Evolutionary conservation across 2,113 vertebrate species (phyloP).

Genomic region (Actenoides lindsayi): DNA sequence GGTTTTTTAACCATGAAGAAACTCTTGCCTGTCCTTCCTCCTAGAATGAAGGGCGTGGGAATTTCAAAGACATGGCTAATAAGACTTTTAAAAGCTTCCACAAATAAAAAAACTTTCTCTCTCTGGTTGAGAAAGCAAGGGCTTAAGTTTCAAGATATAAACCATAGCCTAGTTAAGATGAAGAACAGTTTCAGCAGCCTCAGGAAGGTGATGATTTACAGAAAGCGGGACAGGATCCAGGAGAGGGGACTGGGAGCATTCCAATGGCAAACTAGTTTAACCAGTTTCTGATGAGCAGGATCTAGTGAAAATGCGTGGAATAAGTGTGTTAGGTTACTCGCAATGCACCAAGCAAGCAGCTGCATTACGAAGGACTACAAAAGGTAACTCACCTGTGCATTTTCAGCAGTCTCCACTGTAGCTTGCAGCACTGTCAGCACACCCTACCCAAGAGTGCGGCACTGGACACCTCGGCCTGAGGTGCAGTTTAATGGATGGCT

Average conservation of each 20-base stretch:
- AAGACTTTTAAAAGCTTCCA: not conserved
- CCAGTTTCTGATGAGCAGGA: slow-evolving; percentile 46
- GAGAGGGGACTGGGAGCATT: not conserved
- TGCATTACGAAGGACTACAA: not conserved
- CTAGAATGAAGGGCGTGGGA: not conserved
- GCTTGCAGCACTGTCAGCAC: not conserved
- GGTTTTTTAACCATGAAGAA: not conserved
- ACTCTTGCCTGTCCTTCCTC: not conserved
- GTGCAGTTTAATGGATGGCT: not conserved
- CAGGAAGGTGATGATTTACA: slow-evolving; percentile 68
- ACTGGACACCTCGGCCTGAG: not conserved
- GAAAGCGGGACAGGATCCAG: slow-evolving; percentile 46
- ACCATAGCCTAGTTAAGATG: not conserved
- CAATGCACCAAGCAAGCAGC: not conserved
- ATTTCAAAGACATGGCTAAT: not conserved
- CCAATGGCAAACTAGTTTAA: slow-evolving; percentile 61
- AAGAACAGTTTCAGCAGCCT: slow-evolving; percentile 39
- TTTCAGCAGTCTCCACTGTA: not conserved
- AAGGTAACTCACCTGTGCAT: rapidly evolving
- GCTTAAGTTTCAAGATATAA: slow-evolving; percentile 36
- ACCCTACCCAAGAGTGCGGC: rapidly evolving
- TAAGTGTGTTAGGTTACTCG: not conserved
- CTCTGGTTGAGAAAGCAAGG: slow-evolving; percentile 17
- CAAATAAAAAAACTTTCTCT: not conserved
- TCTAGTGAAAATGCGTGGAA: not conserved